Evolutionary conservation across 2,888 invertebrate species (phyloP).

Genomic region (Hesperia comma): DNA sequence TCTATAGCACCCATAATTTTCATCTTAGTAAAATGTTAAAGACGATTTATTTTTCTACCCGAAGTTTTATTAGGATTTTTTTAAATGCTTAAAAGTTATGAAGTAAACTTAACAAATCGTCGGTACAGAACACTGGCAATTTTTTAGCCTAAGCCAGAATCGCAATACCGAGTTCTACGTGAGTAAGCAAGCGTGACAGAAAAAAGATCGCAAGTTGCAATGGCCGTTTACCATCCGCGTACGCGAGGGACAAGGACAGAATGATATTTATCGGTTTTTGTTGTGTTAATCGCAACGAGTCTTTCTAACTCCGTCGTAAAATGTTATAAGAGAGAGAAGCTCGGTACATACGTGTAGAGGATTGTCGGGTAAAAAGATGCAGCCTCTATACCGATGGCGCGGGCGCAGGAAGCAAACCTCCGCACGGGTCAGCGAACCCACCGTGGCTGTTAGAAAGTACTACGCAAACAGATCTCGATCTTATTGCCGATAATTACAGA

Average conservation of each 20-base stretch:
- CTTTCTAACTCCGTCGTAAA: slow-evolving; percentile 48
- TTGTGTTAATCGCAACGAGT: slow-evolving; percentile 45
- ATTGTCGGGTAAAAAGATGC: slow-evolving; percentile 52
- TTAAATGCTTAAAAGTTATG: not conserved
- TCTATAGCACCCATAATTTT: too few species aligned
- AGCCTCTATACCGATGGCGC: slow-evolving; percentile 53
- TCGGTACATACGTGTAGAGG: slow-evolving; percentile 37
- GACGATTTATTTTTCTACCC: too few species aligned
- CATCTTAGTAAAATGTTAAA: too few species aligned
- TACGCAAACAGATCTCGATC: slow-evolving; percentile 42
- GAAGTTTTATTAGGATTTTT: not conserved
- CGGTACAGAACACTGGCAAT: not conserved
- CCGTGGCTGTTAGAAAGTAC: slow-evolving; percentile 56
- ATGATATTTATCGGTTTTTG: slow-evolving; percentile 42
- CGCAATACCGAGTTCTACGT: slow-evolving; percentile 20
- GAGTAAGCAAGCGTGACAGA: slow-evolving; percentile 25
- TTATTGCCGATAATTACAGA: slow-evolving; percentile 20
- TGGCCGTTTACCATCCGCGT: slow-evolving; percentile 1
- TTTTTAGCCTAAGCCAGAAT: not conserved
- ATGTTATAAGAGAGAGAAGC: slow-evolving; percentile 50
- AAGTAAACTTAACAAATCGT: not conserved
- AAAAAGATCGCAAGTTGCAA: slow-evolving; percentile 16
- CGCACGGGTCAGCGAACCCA: slow-evolving; percentile 66
- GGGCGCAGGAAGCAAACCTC: slow-evolving; percentile 66
- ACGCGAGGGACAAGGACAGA: slow-evolving; percentile 41